Conservation (phyloP, 2,113 vertebrate genomes). For the Myodes glareolus region DNA sequence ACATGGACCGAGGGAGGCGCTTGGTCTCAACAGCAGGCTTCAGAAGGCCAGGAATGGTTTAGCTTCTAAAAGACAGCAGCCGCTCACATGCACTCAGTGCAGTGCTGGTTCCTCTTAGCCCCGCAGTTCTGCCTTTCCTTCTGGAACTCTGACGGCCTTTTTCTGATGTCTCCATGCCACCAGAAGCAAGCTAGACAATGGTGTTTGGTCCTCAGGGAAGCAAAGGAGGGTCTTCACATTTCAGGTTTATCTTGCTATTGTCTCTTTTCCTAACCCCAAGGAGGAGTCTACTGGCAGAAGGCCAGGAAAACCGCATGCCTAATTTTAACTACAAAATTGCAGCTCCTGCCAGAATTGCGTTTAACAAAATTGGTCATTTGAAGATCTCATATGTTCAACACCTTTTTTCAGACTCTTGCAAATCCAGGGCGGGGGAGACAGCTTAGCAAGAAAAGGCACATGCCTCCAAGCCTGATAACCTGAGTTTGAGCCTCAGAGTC, state of each 20-base stretch:
- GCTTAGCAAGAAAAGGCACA: not conserved
- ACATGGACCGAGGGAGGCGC: fast-evolving
- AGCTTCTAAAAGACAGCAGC: not conserved
- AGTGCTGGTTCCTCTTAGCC: fast-evolving
- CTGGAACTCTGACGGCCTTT: not conserved
- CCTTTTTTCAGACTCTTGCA: not conserved
- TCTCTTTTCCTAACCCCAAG: not conserved
- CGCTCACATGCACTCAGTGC: no score
- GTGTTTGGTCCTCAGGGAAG: not conserved
- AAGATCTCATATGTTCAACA: not conserved
- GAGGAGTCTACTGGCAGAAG: not conserved
- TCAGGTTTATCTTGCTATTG: not conserved
- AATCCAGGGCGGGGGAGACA: not conserved
- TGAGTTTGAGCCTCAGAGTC: not conserved
- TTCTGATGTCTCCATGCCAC: not conserved
- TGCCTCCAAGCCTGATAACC: not conserved
- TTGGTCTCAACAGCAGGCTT: not conserved
- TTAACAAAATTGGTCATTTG: not conserved
- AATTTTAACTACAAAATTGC: not conserved
- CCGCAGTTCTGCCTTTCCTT: not conserved
- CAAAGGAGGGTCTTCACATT: fast-evolving
- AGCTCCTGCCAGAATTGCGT: not conserved
- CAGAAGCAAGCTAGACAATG: not conserved
- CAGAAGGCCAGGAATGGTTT: not conserved
- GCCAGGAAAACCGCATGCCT: not conserved